Conservation (phyloP, 2,888 invertebrate species). For the Acronicta aceris region DNA sequence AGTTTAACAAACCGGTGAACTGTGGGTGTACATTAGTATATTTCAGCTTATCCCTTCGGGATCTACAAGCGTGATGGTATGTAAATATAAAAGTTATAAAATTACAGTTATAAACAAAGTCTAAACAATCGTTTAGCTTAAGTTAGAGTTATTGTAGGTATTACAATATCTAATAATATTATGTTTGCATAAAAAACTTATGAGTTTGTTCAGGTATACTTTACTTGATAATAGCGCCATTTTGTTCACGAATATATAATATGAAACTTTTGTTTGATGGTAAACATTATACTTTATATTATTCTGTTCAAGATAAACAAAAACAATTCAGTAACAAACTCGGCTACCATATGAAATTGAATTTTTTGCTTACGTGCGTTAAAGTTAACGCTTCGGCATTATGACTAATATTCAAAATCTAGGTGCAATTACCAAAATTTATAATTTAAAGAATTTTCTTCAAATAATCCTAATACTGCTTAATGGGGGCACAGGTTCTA, state of each 20-base stretch:
- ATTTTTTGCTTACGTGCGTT: constrained; percentile 3
- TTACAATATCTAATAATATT: neutral
- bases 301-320: neutral
- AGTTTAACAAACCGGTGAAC: no score
- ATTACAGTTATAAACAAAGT: neutral
- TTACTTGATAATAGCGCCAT: no score
- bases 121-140: neutral
- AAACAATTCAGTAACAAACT: neutral
- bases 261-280: constrained; percentile 22
- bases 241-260: constrained; percentile 6
- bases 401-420: no score
- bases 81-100: no score
- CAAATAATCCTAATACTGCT: no score
- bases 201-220: neutral
- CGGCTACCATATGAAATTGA: constrained; percentile 1
- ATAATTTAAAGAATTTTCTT: no score
- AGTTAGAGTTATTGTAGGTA: neutral
- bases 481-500: no score
- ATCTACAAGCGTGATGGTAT: no score
- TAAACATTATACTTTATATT: constrained; percentile 11
- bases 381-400: neutral
- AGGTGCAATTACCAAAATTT: no score
- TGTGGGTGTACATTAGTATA: no score
- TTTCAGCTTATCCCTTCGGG: no score
- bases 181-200: neutral